Conservation (phyloP, 1,140 invertebrate species). For the Agrypnia vestita region DNA sequence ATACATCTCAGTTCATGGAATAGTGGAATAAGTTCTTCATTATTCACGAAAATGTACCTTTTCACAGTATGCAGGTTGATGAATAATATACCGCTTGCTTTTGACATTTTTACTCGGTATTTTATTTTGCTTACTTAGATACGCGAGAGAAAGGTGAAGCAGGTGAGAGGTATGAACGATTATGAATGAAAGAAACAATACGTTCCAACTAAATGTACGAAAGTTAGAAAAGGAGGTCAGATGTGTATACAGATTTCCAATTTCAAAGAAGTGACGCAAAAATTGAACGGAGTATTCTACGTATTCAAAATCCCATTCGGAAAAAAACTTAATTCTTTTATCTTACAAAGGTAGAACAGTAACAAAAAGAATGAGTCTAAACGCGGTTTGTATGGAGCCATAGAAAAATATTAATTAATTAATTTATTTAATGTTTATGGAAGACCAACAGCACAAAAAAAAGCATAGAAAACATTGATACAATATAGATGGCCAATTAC, state of each 20-base stretch:
- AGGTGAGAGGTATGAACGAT: constrained; percentile 15
- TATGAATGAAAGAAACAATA: constrained; percentile 38
- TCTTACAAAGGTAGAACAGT: too few species aligned
- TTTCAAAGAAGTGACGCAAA: constrained; percentile 42
- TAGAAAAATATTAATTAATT: too few species aligned
- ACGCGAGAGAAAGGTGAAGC: not conserved
- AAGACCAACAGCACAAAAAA: too few species aligned
- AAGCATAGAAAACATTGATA: too few species aligned
- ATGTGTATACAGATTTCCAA: constrained; percentile 38
- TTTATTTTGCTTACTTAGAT: not conserved
- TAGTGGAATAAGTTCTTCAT: not conserved
- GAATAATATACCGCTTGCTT: not conserved
- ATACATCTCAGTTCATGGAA: not conserved
- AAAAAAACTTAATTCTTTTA: too few species aligned
- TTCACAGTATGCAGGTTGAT: not conserved
- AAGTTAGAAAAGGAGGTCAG: constrained; percentile 50
- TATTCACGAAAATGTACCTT: not conserved
- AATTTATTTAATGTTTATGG: too few species aligned
- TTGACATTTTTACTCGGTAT: not conserved
- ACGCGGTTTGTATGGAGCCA: too few species aligned
- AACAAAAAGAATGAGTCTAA: too few species aligned
- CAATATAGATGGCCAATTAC: too few species aligned
- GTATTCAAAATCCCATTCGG: too few species aligned
- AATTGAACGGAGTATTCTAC: not conserved
- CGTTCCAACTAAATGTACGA: constrained; percentile 31